Evolutionary conservation across 2,888 invertebrate genomes (phyloP).

Genomic region (Dyspetes luteomarginatus): DNA sequence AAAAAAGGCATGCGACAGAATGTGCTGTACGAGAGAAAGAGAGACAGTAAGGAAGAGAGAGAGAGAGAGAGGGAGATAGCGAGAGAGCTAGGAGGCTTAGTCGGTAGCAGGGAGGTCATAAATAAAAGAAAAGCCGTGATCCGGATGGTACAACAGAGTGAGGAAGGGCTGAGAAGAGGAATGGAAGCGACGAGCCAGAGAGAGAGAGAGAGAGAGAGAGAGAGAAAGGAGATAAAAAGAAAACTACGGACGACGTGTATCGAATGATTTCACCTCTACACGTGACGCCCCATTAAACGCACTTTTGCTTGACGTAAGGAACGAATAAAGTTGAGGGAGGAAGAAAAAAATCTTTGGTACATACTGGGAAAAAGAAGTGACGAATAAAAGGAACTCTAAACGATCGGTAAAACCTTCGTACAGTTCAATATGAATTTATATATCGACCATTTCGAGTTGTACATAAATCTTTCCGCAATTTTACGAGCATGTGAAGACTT

Average conservation of each 20-base stretch:
- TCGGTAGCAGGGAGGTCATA: constrained; percentile 63
- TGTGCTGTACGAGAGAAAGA: not conserved
- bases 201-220: constrained; percentile 19
- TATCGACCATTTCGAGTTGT: not conserved
- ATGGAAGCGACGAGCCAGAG: no score
- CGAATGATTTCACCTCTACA: constrained; percentile 74
- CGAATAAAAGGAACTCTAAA: constrained; percentile 2
- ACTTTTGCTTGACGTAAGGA: constrained; percentile 76
- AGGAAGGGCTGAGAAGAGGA: constrained; percentile 12
- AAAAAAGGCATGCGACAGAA: constrained; percentile 36
- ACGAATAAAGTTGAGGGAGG: constrained; percentile 70
- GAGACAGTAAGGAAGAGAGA: constrained; percentile 33
- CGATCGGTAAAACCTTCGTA: constrained; percentile 18
- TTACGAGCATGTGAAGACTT: not conserved
- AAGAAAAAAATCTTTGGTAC: not conserved
- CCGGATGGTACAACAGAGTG: constrained; percentile 48
- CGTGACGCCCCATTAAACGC: constrained; percentile 75
- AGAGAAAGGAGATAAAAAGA: not conserved
- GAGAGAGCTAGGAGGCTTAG: constrained; percentile 60
- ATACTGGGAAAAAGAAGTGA: not conserved
- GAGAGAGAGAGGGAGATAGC: constrained; percentile 58
- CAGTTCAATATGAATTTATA: constrained; percentile 22
- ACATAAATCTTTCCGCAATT: not conserved
- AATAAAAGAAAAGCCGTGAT: constrained; percentile 71
- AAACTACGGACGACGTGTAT: constrained; percentile 71